Base-by-base conservation (phyloP, 92 coral and sea anemone species). In the Actinostola sp. region DNA sequence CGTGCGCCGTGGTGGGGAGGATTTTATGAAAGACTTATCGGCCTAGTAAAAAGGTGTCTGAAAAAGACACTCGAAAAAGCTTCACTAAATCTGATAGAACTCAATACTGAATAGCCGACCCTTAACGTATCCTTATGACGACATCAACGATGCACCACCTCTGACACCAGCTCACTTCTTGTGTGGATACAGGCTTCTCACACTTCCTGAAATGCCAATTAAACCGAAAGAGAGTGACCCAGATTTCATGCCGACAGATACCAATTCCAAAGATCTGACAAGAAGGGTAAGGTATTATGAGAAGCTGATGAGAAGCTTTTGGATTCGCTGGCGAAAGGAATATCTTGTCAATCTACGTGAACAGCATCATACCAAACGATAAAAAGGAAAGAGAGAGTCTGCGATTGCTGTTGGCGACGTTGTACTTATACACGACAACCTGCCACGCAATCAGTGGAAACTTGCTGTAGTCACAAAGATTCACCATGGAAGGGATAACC, bases 91-190 rank as follows among this genome's bases (percentile, higher is more conserved):
- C 11, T 50, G 43, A 35, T 35, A 12, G 64, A 75, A 35, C 59
- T 29, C 81, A 20, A 27, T 27, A 2, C 59, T 66, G 14, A 58
- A 78, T 58, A 67, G 84, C 61, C 71, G 77, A 2, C 84, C 77
- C 24, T 45, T 69, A 26, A 69, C 84, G 14, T 78, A 30, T 31
- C 46, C 66, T 41, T 78, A 68, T 41, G 24, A 45, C 2, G 77
- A 70, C 51, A 58, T 68, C 29, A 33, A 69, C 12, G 83, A 81
- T 38, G 73, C 34, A 3, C 77, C 81, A 15, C 87, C 80, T 0
- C 68, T 86, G 1, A 86, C 91, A n/a, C 84, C 86, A 25, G 62
- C 90, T 5, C 63, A 76, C 24, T 67, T 85, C 60, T 42, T 79
- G 6, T 73, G 78, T 33, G 84, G 91, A 16, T 51, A 82, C 24